A percentile compares a stretch with the other conserved stretches of the same genome.
Conservation (phyloP, 2,797 vertebrate species). For the Thaleichthys pacificus region DNA sequence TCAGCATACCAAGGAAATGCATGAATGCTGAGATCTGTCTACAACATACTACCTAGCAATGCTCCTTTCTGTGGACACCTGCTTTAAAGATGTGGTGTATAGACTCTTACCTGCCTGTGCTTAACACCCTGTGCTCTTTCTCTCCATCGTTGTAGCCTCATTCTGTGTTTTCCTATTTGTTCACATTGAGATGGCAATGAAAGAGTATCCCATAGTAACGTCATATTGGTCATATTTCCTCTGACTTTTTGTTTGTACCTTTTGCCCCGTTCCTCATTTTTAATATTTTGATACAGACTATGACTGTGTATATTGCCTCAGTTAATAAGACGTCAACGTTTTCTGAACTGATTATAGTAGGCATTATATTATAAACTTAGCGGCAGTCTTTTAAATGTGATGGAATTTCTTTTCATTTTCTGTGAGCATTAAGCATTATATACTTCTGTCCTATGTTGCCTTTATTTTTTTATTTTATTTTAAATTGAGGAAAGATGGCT, state of each 20-base stretch:
- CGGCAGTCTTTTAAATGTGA: constrained; percentile 77
- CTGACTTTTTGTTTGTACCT: constrained; percentile 80
- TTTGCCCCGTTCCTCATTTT: constrained; percentile 55
- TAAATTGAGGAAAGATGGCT: constrained; percentile 80
- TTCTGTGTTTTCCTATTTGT: constrained; percentile 85
- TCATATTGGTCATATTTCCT: constrained; percentile 85
- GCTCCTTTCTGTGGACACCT: constrained; percentile 84
- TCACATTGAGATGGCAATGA: constrained; percentile 77
- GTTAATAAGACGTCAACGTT: constrained; percentile 71
- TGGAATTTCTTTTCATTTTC: constrained; percentile 53
- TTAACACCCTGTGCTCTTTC: constrained; percentile 85
- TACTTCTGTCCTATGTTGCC: constrained; percentile 75
- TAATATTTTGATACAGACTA: constrained; percentile 75
- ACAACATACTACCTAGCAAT: constrained; percentile 89
- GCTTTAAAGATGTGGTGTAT: constrained; percentile 88
- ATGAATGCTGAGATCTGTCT: constrained; percentile 84
- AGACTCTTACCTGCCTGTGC: constrained; percentile 89
- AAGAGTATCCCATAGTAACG: constrained; percentile 85
- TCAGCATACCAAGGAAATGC: constrained; percentile 62
- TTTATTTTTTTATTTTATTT: constrained; percentile 80
- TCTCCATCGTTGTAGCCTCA: constrained; percentile 85
- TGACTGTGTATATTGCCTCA: constrained; percentile 75
- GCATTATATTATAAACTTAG: constrained; percentile 74
- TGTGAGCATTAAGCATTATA: constrained; percentile 76
- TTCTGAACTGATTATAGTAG: constrained; percentile 72